phyloP scores from a whole-genome alignment of 1,140 invertebrate species.

The Cheumatopsyche charites region DNA sequence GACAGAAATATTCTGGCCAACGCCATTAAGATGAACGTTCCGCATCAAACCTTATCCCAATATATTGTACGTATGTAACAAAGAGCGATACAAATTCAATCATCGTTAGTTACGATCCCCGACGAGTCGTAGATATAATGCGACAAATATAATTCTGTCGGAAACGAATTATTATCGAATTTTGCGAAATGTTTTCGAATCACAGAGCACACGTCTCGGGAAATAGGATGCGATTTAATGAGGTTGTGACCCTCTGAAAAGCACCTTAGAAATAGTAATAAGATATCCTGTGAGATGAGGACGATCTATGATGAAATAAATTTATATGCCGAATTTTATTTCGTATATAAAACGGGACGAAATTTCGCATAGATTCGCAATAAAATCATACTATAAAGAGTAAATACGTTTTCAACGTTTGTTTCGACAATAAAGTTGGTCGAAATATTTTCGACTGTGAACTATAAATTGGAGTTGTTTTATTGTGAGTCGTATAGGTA shows the following conservation, averaged over 20 bases:
- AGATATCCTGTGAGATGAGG: not conserved
- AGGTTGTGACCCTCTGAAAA: not conserved
- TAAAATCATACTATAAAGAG: constrained; percentile 18
- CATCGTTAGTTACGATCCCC: no score
- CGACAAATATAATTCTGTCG: no score
- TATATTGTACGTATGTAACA: no score
- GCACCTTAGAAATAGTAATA: constrained; percentile 14
- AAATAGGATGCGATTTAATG: not conserved
- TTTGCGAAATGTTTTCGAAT: no score
- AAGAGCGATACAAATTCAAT: no score
- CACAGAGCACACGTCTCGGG: not conserved
- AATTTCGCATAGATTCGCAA: not conserved
- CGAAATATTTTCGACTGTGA: constrained; percentile 17
- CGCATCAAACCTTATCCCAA: no score
- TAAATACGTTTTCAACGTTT: not conserved
- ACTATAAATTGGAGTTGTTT: constrained; percentile 31
- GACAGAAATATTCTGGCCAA: constrained; percentile 5
- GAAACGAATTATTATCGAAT: no score
- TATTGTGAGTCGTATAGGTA: constrained; percentile 8
- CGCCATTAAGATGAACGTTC: constrained; percentile 3
- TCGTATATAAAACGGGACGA: not conserved
- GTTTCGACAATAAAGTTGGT: constrained; percentile 19
- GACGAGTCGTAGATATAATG: no score
- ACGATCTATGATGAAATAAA: no score
- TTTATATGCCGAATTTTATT: not conserved